These are phyloP conservation scores for Oryzias dopingdopingensis DNA, from an alignment of 2,797 vertebrate genomes.

Conservation along the genomic window DNA sequence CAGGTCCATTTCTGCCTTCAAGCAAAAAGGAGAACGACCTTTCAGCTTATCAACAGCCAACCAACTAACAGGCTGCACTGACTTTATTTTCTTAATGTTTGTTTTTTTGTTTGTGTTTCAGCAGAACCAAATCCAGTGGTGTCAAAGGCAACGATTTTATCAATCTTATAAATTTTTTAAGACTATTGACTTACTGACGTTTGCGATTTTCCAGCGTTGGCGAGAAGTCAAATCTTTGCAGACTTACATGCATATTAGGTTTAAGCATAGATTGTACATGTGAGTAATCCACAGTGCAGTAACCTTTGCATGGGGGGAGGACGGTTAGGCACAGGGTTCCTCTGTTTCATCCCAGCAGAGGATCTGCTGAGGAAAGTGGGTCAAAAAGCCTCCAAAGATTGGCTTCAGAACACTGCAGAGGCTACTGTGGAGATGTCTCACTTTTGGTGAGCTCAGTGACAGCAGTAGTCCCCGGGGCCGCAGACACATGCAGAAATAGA, in stretches of 20 bases:
- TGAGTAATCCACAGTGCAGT: conserved; percentile 6
- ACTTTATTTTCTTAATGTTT: too few species aligned
- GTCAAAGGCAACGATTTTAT: too few species aligned
- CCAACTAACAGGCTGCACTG: background rate
- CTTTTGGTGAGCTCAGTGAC: conserved; percentile 36
- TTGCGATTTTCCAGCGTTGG: background rate
- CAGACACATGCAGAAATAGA: conserved; percentile 53
- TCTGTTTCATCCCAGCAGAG: conserved; percentile 24
- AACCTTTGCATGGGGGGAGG: conserved; percentile 11
- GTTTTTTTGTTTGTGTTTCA: too few species aligned
- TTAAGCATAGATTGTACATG: conserved; percentile 1
- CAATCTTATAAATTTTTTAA: too few species aligned
- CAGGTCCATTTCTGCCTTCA: background rate
- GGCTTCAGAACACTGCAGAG: conserved; percentile 24
- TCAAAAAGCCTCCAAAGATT: conserved; percentile 43
- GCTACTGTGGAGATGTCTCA: conserved; percentile 56
- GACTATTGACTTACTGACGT: background rate
- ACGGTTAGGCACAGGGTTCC: conserved; percentile 7
- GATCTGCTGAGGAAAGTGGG: conserved; percentile 44
- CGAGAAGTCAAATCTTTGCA: background rate
- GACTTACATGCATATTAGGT: conserved; percentile 14
- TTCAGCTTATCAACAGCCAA: background rate
- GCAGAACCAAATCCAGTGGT: too few species aligned
- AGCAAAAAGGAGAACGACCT: background rate
- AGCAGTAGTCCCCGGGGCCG: conserved; percentile 41